Conservation (phyloP, 2,888 invertebrate genomes). For the Sphecodes monilicornis region DNA sequence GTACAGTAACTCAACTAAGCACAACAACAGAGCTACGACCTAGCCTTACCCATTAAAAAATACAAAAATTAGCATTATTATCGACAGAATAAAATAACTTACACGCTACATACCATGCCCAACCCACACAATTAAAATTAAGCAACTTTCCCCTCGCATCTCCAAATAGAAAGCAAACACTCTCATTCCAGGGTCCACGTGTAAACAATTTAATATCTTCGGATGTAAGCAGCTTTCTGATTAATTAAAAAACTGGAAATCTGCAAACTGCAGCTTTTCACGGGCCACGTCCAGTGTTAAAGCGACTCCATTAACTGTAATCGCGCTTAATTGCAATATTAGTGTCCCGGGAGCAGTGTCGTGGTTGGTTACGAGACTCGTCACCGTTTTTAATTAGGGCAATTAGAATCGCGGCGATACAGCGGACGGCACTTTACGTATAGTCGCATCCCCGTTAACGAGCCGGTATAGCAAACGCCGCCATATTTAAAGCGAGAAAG, state of each 20-base stretch:
- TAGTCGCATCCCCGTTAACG: constrained; percentile 6
- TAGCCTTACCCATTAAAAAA: no score
- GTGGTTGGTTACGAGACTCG: neutral
- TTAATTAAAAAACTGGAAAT: neutral
- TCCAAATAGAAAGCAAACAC: neutral
- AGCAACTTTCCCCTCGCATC: neutral
- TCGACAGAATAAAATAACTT: neutral
- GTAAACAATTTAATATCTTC: neutral
- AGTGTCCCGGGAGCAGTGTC: neutral
- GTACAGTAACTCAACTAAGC: no score
- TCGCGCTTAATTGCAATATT: neutral
- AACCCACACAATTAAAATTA: neutral
- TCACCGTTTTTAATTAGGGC: constrained; percentile 14
- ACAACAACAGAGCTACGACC: no score
- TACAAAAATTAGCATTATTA: no score
- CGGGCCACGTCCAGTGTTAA: neutral
- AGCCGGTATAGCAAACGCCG: neutral
- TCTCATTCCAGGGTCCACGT: neutral
- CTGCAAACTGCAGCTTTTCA: neutral
- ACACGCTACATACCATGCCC: neutral
- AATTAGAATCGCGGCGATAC: neutral
- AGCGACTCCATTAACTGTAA: constrained; percentile 1
- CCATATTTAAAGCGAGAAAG: constrained; percentile 42
- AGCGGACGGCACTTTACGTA: neutral
- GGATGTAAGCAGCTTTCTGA: neutral